These are phyloP conservation scores for Probaryconus sp. DNA, from an alignment of 1,140 invertebrate genomes.

Conservation along the genomic window DNA sequence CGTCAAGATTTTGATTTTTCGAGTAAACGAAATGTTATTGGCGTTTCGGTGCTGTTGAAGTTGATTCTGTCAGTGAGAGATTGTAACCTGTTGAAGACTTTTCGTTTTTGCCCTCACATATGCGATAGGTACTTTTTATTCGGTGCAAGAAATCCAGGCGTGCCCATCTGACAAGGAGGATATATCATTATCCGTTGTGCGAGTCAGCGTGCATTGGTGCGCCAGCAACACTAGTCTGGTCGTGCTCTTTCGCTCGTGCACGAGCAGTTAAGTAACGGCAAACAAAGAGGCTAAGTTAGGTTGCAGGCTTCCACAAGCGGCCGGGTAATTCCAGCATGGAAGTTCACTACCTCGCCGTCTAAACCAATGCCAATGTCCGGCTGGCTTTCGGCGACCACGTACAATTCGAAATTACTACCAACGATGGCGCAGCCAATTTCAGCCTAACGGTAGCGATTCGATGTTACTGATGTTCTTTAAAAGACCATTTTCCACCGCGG, in stretches of 20 bases:
- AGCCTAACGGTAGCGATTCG: constrained; percentile 28
- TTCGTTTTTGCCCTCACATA: no score
- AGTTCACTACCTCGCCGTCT: constrained; percentile 31
- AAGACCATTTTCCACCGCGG: no score
- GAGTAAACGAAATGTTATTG: no score
- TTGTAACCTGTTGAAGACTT: no score
- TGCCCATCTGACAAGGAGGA: constrained; percentile 33
- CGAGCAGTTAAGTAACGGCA: constrained; percentile 44
- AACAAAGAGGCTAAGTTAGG: constrained; percentile 37
- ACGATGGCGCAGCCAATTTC: not conserved
- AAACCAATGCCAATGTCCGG: constrained; percentile 35
- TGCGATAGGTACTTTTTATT: constrained; percentile 6
- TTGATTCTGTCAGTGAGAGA: no score
- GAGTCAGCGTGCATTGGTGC: constrained; percentile 21
- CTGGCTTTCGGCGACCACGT: constrained; percentile 30
- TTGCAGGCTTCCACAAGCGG: constrained; percentile 18
- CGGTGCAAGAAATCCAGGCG: constrained; percentile 24
- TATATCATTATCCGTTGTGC: constrained; percentile 49
- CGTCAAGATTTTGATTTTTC: no score
- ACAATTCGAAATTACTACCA: constrained; percentile 10
- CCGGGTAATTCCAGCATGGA: constrained; percentile 7
- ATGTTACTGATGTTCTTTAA: not conserved
- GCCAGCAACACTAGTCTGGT: constrained; percentile 10
- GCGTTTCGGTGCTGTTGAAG: no score
- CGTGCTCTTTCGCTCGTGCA: constrained; percentile 29